Base-by-base conservation (phyloP, 2,888 invertebrate species). In the Glyphotaelius pellucidus region DNA sequence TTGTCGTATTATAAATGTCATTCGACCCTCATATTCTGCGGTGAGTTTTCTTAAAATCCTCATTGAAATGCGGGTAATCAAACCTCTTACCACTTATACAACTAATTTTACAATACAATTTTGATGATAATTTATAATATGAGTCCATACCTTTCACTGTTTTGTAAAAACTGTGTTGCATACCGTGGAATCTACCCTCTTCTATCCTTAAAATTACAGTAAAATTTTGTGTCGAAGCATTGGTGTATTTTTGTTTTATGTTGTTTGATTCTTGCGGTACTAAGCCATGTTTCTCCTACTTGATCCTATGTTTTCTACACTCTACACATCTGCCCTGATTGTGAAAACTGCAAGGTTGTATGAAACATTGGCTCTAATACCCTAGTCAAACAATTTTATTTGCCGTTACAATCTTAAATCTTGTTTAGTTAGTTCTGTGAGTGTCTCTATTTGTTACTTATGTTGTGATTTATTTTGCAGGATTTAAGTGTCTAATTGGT, bases 401-500 rank as follows among this genome's bases (percentile, higher is more conserved):
- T 19, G 25, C 19, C 19, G 7, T 67, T 19, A 67, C 9, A 67
- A n/a, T 25, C 25, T 67, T 25, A 67, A 67, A 67, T 67, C 7
- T 52, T 88, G 25, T 67, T 30, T 52, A 15, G 80, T 42, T 47
- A 31, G 67, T 47, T 90, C 89, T 80, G 38, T 47, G 89, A 89
- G 81, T 90, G 80, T 90, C n/a, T 90, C 2, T 67, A n/a, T 67
- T 67, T 67, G 67, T 67, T 67, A 67, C 67, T 67, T 67, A 67
- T 83, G 83, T 25, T 7, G 5, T 90, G 25, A 79, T 90, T 42
- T 90, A 25, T 90, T 90, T 90, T 86, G 67, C 67, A 91, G 88
- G 87, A 38, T 80, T 52, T 91, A 88, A 92, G 91, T 84, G 38
- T 81, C 80, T 91, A 87, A 87, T 87, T 32, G 42, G 47, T 32